Conservation (phyloP, 1,140 invertebrate species). For the Drosophila sulfurigaster region DNA sequence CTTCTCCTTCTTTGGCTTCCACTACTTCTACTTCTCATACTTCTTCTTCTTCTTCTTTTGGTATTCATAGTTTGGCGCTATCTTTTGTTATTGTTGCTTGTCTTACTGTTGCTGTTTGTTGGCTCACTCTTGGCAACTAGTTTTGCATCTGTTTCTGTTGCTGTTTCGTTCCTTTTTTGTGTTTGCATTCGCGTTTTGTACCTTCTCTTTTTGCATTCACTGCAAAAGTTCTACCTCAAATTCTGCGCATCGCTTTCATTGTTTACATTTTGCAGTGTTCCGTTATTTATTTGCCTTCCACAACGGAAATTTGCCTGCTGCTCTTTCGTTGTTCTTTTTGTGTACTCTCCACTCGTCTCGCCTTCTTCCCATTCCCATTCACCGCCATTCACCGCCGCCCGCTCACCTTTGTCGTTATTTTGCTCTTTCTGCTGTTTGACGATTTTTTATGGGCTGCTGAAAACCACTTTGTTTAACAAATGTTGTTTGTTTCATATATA, state of each 20-base stretch:
- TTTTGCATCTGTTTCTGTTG: constrained; percentile 47
- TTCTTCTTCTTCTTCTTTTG: not conserved
- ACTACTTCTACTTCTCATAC: not conserved
- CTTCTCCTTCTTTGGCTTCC: not conserved
- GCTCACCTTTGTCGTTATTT: not conserved
- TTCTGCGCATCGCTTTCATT: constrained; percentile 69
- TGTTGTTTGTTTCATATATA: constrained; percentile 41
- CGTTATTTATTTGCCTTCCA: constrained; percentile 78
- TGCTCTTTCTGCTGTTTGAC: constrained; percentile 37
- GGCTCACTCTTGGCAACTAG: constrained; percentile 22
- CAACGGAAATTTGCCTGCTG: constrained; percentile 68
- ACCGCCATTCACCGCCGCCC: too few relatives aligned
- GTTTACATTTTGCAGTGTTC: constrained; percentile 68
- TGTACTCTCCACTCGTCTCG: constrained; percentile 3
- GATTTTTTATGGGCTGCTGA: constrained; percentile 73
- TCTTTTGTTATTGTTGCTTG: constrained; percentile 28
- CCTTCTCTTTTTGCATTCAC: constrained; percentile 29
- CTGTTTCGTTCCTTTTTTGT: constrained; percentile 10
- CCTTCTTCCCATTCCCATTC: not conserved
- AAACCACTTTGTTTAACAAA: constrained; percentile 79
- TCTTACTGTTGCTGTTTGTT: constrained; percentile 6
- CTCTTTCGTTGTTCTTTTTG: constrained; percentile 24
- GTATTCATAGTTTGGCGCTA: not conserved
- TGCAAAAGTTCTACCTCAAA: constrained; percentile 43
- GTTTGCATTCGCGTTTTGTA: constrained; percentile 21